A percentile compares a stretch with the other conserved stretches of the same genome.
These are phyloP conservation scores for Dolichopus griseipennis DNA, from an alignment of 2,888 invertebrate genomes.

Conservation along the genomic window DNA sequence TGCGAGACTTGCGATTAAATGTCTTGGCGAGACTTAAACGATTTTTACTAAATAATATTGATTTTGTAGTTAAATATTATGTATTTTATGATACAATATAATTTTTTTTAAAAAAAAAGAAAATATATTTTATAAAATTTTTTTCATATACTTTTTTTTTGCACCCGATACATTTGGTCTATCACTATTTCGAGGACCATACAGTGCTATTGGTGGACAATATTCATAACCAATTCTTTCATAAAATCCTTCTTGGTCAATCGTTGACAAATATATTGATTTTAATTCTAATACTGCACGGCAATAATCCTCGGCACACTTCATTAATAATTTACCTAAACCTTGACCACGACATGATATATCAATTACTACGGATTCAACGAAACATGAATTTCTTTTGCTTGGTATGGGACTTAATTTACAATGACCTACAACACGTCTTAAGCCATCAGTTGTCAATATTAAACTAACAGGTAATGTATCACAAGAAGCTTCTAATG, in stretches of 20 bases:
- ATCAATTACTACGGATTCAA: slow-evolving; percentile 74
- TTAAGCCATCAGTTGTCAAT: slow-evolving; percentile 49
- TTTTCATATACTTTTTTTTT: slow-evolving; percentile 44
- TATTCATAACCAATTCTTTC: slow-evolving; percentile 60
- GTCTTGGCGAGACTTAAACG: neutral
- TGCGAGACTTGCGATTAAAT: no score
- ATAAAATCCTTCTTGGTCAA: slow-evolving; percentile 69
- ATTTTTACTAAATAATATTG: neutral
- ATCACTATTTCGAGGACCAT: slow-evolving; percentile 47
- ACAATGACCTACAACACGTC: slow-evolving; percentile 64
- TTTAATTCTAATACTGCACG: slow-evolving; percentile 52
- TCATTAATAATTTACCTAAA: slow-evolving; percentile 66
- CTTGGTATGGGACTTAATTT: slow-evolving; percentile 66
- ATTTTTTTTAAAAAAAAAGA: slow-evolving; percentile 20
- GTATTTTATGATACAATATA: neutral
- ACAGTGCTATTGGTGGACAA: slow-evolving; percentile 63
- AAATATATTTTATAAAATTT: slow-evolving; percentile 28
- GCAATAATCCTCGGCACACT: slow-evolving; percentile 64
- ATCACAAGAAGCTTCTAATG: slow-evolving; percentile 64
- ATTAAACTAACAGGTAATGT: slow-evolving; percentile 62
- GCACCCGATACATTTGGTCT: slow-evolving; percentile 38
- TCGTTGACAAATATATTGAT: slow-evolving; percentile 59
- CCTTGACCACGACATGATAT: slow-evolving; percentile 63
- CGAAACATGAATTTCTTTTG: slow-evolving; percentile 61
- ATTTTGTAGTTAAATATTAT: neutral